These are phyloP conservation scores for Drosophila barbarae DNA, from an alignment of 2,888 invertebrate genomes.

Conservation along the genomic window DNA sequence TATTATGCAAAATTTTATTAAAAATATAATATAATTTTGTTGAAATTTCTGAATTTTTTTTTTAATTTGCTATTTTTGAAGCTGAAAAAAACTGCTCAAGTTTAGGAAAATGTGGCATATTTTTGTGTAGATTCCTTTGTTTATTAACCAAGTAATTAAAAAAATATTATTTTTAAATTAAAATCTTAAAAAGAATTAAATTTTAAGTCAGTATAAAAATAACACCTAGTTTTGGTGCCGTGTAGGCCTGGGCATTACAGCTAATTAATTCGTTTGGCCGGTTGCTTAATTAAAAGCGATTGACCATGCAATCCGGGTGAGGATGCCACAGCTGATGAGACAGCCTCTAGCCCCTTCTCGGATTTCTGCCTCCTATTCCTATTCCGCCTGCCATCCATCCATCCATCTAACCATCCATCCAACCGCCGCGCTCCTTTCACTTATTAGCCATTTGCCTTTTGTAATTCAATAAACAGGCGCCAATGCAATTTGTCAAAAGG, in stretches of 20 bases:
- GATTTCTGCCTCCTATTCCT: background rate
- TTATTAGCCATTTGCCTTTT: slow-evolving; percentile 38
- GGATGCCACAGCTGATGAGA: slow-evolving; percentile 18
- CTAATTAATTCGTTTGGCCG: slow-evolving; percentile 57
- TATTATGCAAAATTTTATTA: background rate
- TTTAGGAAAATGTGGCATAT: background rate
- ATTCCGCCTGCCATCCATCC: background rate
- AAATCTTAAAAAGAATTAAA: background rate
- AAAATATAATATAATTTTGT: too few species aligned
- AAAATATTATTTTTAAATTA: background rate
- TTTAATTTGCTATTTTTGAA: background rate
- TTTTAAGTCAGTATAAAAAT: too few species aligned
- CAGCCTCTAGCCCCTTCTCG: background rate
- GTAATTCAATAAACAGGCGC: slow-evolving; percentile 64
- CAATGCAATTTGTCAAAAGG: slow-evolving; percentile 69
- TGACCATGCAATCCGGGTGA: slow-evolving; percentile 15
- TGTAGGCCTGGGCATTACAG: slow-evolving; percentile 39
- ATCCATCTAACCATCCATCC: background rate
- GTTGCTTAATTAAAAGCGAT: slow-evolving; percentile 35
- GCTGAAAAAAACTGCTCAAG: background rate
- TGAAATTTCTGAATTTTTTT: background rate
- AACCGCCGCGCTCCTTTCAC: background rate
- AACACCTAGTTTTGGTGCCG: background rate
- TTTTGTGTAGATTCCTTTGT: background rate
- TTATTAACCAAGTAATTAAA: background rate